These are phyloP conservation scores for Teleiodes luculella DNA, from an alignment of 2,888 invertebrate species.

Conservation along the genomic window DNA sequence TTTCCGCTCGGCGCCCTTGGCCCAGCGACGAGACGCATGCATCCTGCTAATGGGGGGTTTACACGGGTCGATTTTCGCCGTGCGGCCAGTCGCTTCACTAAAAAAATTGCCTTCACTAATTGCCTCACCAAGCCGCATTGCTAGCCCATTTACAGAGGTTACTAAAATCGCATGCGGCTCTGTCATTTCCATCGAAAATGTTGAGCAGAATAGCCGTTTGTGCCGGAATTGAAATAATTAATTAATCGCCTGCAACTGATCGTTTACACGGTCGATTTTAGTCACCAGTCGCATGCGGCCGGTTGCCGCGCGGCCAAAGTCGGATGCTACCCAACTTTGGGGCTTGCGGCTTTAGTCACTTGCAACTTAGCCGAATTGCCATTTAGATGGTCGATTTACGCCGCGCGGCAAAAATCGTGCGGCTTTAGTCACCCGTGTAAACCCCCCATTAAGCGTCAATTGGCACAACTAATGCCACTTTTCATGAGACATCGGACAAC, in stretches of 20 bases:
- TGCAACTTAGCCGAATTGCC: slow-evolving; percentile 37
- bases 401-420: slow-evolving; percentile 24
- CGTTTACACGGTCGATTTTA: slow-evolving; percentile 28
- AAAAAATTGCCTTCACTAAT: slow-evolving; percentile 20
- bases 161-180: slow-evolving; percentile 43
- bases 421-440: slow-evolving; percentile 40
- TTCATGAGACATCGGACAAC: too few relatives aligned
- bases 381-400: too few relatives aligned
- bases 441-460: too few relatives aligned
- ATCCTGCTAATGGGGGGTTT: slow-evolving; percentile 20
- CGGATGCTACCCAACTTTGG: slow-evolving; percentile 42
- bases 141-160: slow-evolving; percentile 38
- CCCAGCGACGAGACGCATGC: too few relatives aligned
- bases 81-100: slow-evolving; percentile 31
- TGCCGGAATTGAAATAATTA: slow-evolving; percentile 27
- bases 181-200: slow-evolving; percentile 37
- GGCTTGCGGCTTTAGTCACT: slow-evolving; percentile 41
- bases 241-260: slow-evolving; percentile 23
- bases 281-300: slow-evolving; percentile 37
- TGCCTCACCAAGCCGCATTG: slow-evolving; percentile 31
- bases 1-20: too few relatives aligned
- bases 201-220: slow-evolving; percentile 34
- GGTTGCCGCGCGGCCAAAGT: slow-evolving; percentile 39
- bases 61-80: slow-evolving; percentile 43
- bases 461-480: too few relatives aligned